Evolutionary conservation across 2,113 vertebrate species (phyloP), one percentile per base, ranked within the genome.

Genomic region (Arenaria interpres): DNA sequence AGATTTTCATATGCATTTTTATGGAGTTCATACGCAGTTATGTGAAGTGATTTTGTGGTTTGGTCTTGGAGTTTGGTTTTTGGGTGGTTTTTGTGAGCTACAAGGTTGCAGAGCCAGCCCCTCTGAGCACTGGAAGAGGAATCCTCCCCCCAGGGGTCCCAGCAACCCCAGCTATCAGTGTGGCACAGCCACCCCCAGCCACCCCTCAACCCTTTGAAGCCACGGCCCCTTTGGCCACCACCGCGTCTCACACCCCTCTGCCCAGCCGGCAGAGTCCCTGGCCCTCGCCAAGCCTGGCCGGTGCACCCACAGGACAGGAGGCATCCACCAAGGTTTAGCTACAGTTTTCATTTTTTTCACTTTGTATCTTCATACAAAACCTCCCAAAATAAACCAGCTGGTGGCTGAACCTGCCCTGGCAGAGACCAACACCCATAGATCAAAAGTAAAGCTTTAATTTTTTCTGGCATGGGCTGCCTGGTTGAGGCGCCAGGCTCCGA

Each of bases 201-300:
- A 8, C 33, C 13, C 2, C 0, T 15, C 35, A 16, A 7, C 7
- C 30, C 46, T 2, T 19, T 13, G 24, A n/a, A 37, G 41, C 30
- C 30, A 5, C 22, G 7, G 4, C 9, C 37, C 51, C 41, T 67
- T n/a, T 7, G 64, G n/a, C 28, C 32, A 2, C 2, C 1, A 0
- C 28, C 37, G 7, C 7, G 1, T 20, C 48, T 32, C 37, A 13
- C 43, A 20, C 5, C 27, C 8, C 33, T 32, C 56, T 8, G 7
- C 2, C 10, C 60, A 19, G 7, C 25, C 6, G 0, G 23, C 50
- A 15, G 6, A 1, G 19, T 2, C 3, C 7, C 45, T 67, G 25
- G 48, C 37, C 37, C 43, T 32, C 7, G 0, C 16, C 1, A 0
- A 53, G 39, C 59, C 53, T 1, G 14, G 14, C 37, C 15, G 3